These are phyloP conservation scores for Erpornis zantholeuca DNA, from an alignment of 2,113 vertebrate species.

Conservation along the genomic window DNA sequence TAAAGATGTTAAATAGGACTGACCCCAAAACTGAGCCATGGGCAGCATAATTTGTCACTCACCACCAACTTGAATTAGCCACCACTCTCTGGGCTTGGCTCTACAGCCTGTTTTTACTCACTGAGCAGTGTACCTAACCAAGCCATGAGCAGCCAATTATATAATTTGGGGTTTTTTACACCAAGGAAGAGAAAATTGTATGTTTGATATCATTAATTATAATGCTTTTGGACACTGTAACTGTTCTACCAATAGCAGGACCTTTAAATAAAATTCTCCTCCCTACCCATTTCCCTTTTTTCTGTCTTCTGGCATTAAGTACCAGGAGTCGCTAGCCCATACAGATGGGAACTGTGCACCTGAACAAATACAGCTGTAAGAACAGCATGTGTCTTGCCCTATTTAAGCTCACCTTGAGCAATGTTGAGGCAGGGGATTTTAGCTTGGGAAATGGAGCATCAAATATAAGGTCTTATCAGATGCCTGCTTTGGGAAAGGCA, in stretches of 20 bases:
- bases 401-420: slow-evolving; percentile 60
- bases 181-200: neutral
- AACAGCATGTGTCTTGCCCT: slow-evolving; percentile 10
- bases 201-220: neutral
- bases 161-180: neutral
- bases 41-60: neutral
- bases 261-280: slow-evolving; percentile 32
- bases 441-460: slow-evolving; percentile 36
- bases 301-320: neutral
- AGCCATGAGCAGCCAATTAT: neutral
- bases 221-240: neutral
- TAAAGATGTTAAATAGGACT: neutral
- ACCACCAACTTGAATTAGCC: too few species aligned
- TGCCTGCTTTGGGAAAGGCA: neutral
- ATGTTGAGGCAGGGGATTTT: slow-evolving; percentile 20
- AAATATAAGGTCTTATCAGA: neutral
- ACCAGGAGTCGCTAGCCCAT: neutral
- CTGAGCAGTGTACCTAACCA: neutral
- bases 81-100: too few species aligned
- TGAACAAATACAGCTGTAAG: slow-evolving; percentile 42
- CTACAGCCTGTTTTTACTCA: neutral
- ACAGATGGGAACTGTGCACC: neutral
- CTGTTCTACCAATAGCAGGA: slow-evolving; percentile 8
- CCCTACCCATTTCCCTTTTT: neutral
- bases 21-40: neutral